Percentiles rank a stretch among this genome's conserved stretches.
These are phyloP conservation scores for Frieseomelitta varia DNA, from an alignment of 1,140 invertebrate genomes.

Conservation along the genomic window DNA sequence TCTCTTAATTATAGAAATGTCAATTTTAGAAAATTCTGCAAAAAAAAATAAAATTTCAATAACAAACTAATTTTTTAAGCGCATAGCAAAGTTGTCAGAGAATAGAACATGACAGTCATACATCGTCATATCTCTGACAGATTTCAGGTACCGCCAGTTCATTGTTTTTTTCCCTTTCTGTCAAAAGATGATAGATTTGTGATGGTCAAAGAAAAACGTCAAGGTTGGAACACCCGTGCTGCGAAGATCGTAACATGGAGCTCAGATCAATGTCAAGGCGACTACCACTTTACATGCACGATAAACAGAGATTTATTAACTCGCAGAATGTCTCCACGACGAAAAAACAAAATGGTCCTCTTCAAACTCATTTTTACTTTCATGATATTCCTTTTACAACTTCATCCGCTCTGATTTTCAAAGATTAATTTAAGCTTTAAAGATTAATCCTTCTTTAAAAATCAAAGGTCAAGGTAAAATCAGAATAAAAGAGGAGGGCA, in stretches of 20 bases:
- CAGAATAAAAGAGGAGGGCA: neutral
- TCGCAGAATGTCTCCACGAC: neutral
- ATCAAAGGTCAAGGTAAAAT: neutral
- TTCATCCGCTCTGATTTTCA: neutral
- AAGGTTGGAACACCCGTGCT: neutral
- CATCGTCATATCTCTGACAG: slow-evolving; percentile 11
- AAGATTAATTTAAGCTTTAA: too few species aligned
- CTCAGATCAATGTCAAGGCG: slow-evolving; percentile 43
- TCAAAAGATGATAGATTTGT: slow-evolving; percentile 35
- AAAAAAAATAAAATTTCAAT: neutral
- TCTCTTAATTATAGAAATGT: neutral
- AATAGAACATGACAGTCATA: slow-evolving; percentile 10
- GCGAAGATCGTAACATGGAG: slow-evolving; percentile 34
- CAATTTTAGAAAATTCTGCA: too few species aligned
- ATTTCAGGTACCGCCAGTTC: slow-evolving; percentile 7
- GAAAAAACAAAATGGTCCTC: slow-evolving; percentile 8
- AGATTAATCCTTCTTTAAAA: neutral
- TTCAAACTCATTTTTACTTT: neutral
- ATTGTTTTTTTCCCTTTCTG: neutral
- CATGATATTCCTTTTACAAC: neutral
- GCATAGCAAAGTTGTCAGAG: neutral
- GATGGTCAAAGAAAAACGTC: slow-evolving; percentile 34
- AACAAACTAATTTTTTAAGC: neutral
- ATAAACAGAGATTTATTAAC: neutral
- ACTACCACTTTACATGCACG: slow-evolving; percentile 2